A percentile compares a stretch with the other conserved stretches of the same genome.
Conservation (phyloP, 1,140 invertebrate species). For the Hetaerina americana region DNA sequence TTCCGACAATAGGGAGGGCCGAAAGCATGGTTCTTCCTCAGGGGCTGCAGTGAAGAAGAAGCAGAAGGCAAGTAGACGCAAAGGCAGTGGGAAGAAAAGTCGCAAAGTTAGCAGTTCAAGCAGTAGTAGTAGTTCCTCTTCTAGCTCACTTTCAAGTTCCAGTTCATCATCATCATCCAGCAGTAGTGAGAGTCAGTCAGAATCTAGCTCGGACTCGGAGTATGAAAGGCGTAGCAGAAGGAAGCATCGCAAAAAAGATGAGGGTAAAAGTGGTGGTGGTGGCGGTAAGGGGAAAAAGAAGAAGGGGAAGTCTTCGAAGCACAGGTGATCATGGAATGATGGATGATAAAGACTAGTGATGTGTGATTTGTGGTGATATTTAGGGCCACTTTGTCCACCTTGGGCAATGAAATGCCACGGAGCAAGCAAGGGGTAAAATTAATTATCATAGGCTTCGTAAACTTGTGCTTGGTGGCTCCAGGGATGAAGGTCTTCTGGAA, state of each 20-base stretch:
- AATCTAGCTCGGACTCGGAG: conserved; percentile 1
- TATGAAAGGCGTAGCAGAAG: neutral
- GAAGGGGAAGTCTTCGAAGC: conserved; percentile 2
- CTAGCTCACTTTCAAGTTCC: neutral
- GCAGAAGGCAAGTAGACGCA: neutral
- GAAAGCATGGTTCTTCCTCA: neutral
- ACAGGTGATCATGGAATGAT: neutral
- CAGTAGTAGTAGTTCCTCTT: neutral
- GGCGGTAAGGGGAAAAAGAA: conserved; percentile 1
- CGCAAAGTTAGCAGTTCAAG: neutral
- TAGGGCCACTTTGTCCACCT: too few relatives aligned
- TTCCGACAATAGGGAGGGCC: neutral
- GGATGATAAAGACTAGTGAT: too few relatives aligned
- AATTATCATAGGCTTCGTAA: neutral
- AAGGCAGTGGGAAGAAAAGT: neutral
- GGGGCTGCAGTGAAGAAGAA: neutral
- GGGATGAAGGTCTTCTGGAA: neutral
- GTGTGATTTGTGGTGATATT: too few relatives aligned
- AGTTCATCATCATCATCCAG: neutral
- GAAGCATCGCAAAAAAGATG: conserved; percentile 2
- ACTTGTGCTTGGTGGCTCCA: neutral
- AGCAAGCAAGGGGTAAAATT: too few relatives aligned
- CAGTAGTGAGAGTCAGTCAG: neutral
- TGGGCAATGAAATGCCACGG: too few relatives aligned
- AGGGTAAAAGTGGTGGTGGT: neutral